Conservation (phyloP, 2,888 invertebrate species). For the Diarsia mendica region DNA sequence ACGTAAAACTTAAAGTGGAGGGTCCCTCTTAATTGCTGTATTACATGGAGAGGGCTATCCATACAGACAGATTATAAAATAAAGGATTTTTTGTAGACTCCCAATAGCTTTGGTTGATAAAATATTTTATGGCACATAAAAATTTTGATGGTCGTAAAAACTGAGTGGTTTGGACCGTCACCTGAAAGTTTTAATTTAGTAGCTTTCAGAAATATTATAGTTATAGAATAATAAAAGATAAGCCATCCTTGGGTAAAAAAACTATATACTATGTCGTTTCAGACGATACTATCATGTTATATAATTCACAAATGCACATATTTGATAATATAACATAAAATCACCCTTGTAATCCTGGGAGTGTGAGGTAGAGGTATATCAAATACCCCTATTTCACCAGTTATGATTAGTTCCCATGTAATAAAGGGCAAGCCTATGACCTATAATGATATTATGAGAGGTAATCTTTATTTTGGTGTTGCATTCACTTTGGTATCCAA, state of each 20-base stretch:
- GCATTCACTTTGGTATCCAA: background rate
- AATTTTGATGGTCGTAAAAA: conserved; percentile 56
- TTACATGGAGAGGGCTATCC: conserved; percentile 15
- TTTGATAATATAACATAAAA: too few species aligned
- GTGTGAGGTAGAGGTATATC: too few species aligned
- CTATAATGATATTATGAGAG: too few species aligned
- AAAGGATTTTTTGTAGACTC: conserved; percentile 15
- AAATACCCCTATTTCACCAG: too few species aligned
- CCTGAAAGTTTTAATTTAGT: conserved; percentile 55
- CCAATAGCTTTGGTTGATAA: conserved; percentile 37
- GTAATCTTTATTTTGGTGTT: background rate
- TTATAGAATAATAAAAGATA: conserved; percentile 23
- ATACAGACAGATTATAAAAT: conserved; percentile 26
- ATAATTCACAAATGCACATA: too few species aligned
- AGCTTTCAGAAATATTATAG: conserved; percentile 33
- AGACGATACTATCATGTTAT: too few species aligned
- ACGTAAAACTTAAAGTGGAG: conserved; percentile 71
- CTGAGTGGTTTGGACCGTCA: conserved; percentile 50
- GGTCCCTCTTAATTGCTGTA: conserved; percentile 49
- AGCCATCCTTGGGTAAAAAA: background rate
- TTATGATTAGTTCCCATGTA: too few species aligned
- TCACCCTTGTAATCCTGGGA: too few species aligned
- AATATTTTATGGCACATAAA: conserved; percentile 51
- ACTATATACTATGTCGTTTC: too few species aligned
- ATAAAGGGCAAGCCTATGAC: too few species aligned